Evolutionary conservation across 2,888 invertebrate genomes (phyloP).

Genomic region (Limnephilus rhombicus): DNA sequence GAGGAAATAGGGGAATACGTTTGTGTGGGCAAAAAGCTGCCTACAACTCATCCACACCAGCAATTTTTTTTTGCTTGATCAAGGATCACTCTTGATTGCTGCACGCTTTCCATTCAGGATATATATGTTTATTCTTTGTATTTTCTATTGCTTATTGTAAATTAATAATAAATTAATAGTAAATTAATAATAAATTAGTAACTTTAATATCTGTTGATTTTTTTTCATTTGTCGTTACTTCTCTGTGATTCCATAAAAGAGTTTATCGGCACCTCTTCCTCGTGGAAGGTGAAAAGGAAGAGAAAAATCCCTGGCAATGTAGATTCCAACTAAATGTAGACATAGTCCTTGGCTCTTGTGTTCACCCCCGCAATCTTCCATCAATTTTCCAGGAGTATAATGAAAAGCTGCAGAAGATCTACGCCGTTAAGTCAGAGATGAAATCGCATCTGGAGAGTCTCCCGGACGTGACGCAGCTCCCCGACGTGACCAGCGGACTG

Average conservation of each 20-base stretch:
- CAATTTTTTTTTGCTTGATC: not conserved
- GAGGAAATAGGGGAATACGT: too few species aligned
- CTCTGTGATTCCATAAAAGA: not conserved
- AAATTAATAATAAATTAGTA: too few species aligned
- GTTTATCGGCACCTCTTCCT: not conserved
- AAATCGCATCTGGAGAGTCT: conserved; percentile 95
- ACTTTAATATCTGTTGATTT: not conserved
- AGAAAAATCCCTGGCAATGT: too few species aligned
- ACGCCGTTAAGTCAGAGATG: conserved; percentile 91
- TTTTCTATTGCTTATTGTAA: not conserved
- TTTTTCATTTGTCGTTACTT: not conserved
- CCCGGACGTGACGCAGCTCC: conserved; percentile 94
- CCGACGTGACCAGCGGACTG: conserved; percentile 94
- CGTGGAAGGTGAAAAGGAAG: not conserved
- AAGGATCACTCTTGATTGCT: not conserved
- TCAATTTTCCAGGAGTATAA: conserved; percentile 88
- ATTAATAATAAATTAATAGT: not conserved
- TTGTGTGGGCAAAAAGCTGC: too few species aligned
- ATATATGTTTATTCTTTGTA: too few species aligned
- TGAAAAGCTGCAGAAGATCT: conserved; percentile 91
- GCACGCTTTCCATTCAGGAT: not conserved
- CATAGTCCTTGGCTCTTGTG: not conserved
- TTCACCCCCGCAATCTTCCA: not conserved
- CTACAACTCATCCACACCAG: too few species aligned
- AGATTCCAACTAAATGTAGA: too few species aligned